Conservation (phyloP, 2,113 vertebrate genomes). For the Equus przewalskii region DNA sequence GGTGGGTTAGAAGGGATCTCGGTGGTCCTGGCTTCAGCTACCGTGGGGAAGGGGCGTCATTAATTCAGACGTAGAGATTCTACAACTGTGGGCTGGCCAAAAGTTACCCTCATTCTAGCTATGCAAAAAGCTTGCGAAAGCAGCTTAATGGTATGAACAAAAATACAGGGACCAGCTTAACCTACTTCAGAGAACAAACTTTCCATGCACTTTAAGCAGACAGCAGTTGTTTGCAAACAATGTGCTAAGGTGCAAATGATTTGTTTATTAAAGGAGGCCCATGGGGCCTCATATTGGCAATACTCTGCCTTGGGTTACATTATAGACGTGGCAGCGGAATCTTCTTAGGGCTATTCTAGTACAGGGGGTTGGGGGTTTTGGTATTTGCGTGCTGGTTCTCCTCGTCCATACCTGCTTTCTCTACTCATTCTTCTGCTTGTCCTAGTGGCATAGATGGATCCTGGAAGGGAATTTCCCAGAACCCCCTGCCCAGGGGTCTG, state of each 20-base stretch:
- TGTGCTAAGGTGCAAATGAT: not conserved
- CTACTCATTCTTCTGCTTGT: not conserved
- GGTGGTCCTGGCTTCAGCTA: not conserved
- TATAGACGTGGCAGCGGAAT: not conserved
- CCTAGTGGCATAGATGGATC: not conserved
- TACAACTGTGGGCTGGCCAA: not conserved
- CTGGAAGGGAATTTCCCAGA: slow-evolving; percentile 7
- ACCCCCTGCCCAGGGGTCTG: not conserved
- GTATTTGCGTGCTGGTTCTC: not conserved
- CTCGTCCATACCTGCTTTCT: not conserved
- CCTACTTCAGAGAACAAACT: not conserved
- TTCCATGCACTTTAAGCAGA: slow-evolving; percentile 36
- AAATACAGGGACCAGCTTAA: not conserved
- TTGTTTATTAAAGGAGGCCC: not conserved
- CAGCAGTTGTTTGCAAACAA: not conserved
- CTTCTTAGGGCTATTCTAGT: not conserved
- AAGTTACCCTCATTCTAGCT: not conserved
- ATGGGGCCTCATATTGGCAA: accelerated
- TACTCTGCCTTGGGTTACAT: not conserved
- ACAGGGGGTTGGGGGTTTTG: not conserved
- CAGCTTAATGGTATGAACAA: not conserved
- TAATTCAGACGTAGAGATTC: not conserved
- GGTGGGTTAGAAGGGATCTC: not conserved
- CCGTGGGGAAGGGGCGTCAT: accelerated
- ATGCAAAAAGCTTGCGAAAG: not conserved